Evolutionary conservation across 2,797 vertebrate species (phyloP).

Genomic region (Pterois miles): DNA sequence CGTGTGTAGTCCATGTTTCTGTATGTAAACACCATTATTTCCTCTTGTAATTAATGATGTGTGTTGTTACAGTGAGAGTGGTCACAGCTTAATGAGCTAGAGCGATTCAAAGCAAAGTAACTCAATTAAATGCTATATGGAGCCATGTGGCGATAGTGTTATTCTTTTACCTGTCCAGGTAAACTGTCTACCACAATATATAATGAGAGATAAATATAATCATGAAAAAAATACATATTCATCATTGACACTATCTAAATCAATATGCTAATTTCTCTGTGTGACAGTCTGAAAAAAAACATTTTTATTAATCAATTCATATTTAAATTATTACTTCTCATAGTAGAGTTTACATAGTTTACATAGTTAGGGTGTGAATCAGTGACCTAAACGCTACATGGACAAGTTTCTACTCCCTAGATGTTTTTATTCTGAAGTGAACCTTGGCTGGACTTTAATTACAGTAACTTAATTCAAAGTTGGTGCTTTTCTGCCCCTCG

Average conservation of each 20-base stretch:
- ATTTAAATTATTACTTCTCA: background rate
- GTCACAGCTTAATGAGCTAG: slow-evolving; percentile 2
- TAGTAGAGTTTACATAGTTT: background rate
- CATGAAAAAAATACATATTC: background rate
- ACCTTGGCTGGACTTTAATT: background rate
- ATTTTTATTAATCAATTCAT: background rate
- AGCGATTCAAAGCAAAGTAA: background rate
- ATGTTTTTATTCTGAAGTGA: background rate
- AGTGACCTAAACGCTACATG: background rate
- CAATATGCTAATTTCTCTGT: background rate
- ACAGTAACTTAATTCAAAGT: background rate
- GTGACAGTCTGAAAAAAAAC: background rate
- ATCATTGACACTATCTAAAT: background rate
- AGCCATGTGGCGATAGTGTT: background rate
- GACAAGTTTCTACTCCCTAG: background rate
- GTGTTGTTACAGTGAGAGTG: background rate
- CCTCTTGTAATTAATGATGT: slow-evolving; percentile 11
- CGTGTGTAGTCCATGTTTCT: background rate
- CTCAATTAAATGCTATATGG: background rate
- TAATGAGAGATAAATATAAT: background rate
- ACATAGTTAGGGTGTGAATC: background rate
- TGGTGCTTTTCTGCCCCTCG: background rate
- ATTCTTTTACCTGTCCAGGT: background rate
- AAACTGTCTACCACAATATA: background rate
- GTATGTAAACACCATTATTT: background rate